Base-by-base conservation (phyloP, 1,140 invertebrate species). In the Pomacea maculata region DNA sequence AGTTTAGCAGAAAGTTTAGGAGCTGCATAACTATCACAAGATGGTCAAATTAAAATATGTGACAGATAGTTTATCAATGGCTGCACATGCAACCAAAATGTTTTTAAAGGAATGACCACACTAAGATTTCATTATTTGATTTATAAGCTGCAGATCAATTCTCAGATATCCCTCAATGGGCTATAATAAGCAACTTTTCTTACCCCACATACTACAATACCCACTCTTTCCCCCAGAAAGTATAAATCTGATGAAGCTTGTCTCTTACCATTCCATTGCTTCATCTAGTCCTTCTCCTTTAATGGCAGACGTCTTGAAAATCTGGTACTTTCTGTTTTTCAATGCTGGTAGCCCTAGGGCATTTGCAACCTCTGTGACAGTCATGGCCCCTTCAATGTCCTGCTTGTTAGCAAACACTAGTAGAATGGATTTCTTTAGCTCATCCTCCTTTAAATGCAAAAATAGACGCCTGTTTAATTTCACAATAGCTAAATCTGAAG, bases 391-490 rank as follows among this genome's bases (percentile, higher is more conserved):
- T 77, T 97, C 95, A 93, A 99, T 98, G 90, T 99, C 98, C 92
- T 99, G 99, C 93, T 99, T 99, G 91, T 99, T 99, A n/a, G 98
- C 98, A 88, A 99, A 92, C 64, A 99, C 97, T 61, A 99, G 96
- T 81, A 99, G 93, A 88, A 99, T 95, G 78, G 98, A 96, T 85
- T 96, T 97, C 87, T 96, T 95, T 88, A 99, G 92, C 91, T 99
- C 99, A 90, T 99, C 98, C 92, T 99, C 99, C 95, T 98, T 87
- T 65, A 88, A 84, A 84, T 81, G 34, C 34, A 45, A 76, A 76
- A 80, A 74, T 74, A 82, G 70, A 81, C 61, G 77, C 63, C 52
- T 82, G 19, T 29, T 65, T 29, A 78, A 45, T 65, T 14, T 61
- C 57, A 61, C 11, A 11, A 11, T 9, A 61, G 15, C 15, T 61